These are phyloP conservation scores for Vanessa tameamea DNA, from an alignment of 1,140 invertebrate species.

Conservation along the genomic window DNA sequence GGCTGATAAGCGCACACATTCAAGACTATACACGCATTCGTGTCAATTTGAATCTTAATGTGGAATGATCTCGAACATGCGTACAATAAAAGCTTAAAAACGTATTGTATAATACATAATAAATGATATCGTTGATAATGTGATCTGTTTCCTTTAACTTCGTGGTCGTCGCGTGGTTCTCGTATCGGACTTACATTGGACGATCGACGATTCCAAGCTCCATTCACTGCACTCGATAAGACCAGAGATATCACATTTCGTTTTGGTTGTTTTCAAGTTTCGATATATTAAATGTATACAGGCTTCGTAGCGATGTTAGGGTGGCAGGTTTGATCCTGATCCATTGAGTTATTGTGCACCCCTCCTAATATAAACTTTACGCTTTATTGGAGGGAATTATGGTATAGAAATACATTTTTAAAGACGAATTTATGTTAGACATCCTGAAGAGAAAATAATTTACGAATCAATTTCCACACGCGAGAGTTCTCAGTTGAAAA, in stretches of 20 bases:
- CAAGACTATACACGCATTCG: background rate
- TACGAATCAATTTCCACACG: too few relatives aligned
- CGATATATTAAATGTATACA: too few relatives aligned
- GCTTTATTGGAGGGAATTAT: too few relatives aligned
- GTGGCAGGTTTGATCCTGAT: too few relatives aligned
- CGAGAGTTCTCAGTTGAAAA: too few relatives aligned
- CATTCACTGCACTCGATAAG: background rate
- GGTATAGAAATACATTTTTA: too few relatives aligned
- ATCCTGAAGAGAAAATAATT: too few relatives aligned
- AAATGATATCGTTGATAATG: background rate
- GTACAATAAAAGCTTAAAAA: background rate
- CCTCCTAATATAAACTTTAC: too few relatives aligned
- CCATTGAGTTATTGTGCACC: too few relatives aligned
- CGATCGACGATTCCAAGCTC: background rate
- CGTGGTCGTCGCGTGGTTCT: background rate
- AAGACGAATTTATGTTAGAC: too few relatives aligned
- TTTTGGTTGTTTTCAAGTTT: too few relatives aligned
- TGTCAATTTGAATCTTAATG: conserved; percentile 11
- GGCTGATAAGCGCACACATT: conserved; percentile 20
- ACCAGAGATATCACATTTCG: background rate
- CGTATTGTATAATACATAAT: background rate
- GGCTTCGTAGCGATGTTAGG: too few relatives aligned
- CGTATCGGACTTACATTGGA: background rate
- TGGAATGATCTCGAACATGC: conserved; percentile 3
- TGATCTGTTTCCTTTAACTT: background rate